Conservation (phyloP, 2,113 vertebrate species). For the Abramis brama region DNA sequence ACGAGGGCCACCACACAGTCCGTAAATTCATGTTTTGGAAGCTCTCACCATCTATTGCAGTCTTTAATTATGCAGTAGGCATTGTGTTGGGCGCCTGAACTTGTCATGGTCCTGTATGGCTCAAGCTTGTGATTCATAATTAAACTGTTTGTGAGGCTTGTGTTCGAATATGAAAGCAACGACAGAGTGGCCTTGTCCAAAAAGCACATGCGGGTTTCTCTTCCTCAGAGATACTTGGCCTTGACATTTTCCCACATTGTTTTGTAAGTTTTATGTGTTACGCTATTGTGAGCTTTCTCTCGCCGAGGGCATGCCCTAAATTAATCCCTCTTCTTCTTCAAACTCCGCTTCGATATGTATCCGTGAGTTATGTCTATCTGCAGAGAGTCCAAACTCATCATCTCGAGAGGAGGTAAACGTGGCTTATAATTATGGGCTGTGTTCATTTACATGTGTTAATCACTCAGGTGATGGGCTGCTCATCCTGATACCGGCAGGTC, state of each 20-base stretch:
- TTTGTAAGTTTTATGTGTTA: slow-evolving; percentile 43
- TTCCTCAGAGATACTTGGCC: slow-evolving; percentile 49
- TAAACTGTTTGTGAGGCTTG: slow-evolving; percentile 58
- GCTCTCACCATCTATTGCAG: slow-evolving; percentile 39
- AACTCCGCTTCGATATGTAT: slow-evolving; percentile 25
- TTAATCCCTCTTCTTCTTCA: slow-evolving; percentile 32
- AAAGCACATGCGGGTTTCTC: slow-evolving; percentile 51
- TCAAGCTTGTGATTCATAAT: slow-evolving; percentile 60
- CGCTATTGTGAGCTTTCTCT: slow-evolving; percentile 15
- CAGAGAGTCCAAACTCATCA: slow-evolving; percentile 34
- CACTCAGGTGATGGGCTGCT: slow-evolving; percentile 61
- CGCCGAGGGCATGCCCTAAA: slow-evolving; percentile 21
- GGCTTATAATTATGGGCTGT: slow-evolving; percentile 53
- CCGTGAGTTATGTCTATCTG: slow-evolving; percentile 42
- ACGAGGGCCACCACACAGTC: slow-evolving; percentile 22
- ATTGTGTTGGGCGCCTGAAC: slow-evolving; percentile 46
- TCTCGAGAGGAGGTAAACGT: slow-evolving; percentile 43
- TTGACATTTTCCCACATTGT: slow-evolving; percentile 48
- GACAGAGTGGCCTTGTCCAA: slow-evolving; percentile 57
- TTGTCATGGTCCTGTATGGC: slow-evolving; percentile 48
- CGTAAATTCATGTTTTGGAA: slow-evolving; percentile 21
- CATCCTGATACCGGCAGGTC: slow-evolving; percentile 61
- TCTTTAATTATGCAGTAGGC: slow-evolving; percentile 57
- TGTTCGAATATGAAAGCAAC: slow-evolving; percentile 54
- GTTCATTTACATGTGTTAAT: slow-evolving; percentile 62